Base-by-base conservation (phyloP, 2,888 invertebrate genomes). In the Lasioglossum malachurum region DNA sequence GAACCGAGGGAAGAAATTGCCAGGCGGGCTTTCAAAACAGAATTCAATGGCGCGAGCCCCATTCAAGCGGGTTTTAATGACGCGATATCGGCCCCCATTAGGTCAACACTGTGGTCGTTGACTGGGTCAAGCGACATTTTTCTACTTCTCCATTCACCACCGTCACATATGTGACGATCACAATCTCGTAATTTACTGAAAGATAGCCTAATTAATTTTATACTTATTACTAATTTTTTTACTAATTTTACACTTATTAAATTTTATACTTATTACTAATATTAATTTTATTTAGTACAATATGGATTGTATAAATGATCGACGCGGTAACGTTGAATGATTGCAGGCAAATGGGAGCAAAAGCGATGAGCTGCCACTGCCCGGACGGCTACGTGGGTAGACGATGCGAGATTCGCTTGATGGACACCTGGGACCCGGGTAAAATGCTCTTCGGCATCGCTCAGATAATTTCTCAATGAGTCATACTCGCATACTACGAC, bases 321-420 rank as follows among this genome's bases (percentile, higher is more conserved):
- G 12, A 27, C 57, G 12, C 12, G 57, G 23, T 60, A 14, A 31
- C 64, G 5, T 64, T 31, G 64, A 64, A 27, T n/a, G n/a, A n/a
- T 96, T 96, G 87, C 96, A 97, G 97, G 94, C 97, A 97, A 95
- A 97, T 97, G 95, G 97, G 97, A 8, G 97, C 97, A n/a, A 97
- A 97, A 82, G 97, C 97, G 44, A 97, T 97, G 88, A 97, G 97
- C 93, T 98, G 97, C 94, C 96, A 97, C 91, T 98, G 97, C 95
- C 96, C 96, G 10, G 94, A 96, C 0, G 97, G 97, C 46, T 97
- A 96, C 95, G 97, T 97, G 60, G 97, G 97, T 71, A 97, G 97
- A 93, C 96, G 97, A 92, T 97, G 97, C 93, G 97, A 97, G 95
- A 96, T 97, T 80, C 97, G 96, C 89, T 96, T 96, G 74, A 95